Percentiles rank a stretch among this genome's conserved stretches.
Evolutionary conservation across 2,797 vertebrate species (phyloP).

Genomic region (Columba guinea): DNA sequence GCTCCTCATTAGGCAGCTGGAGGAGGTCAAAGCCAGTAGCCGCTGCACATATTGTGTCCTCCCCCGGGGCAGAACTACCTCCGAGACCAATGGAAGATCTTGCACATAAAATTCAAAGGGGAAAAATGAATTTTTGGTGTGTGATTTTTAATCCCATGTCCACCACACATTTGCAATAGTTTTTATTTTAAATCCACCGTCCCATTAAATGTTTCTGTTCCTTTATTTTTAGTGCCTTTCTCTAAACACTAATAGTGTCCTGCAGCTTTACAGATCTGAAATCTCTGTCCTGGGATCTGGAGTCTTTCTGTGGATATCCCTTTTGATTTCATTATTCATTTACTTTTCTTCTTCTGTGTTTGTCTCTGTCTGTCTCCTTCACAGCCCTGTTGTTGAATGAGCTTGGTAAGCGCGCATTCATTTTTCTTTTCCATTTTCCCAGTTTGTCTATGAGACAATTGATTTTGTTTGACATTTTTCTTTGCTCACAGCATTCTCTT

Average conservation of each 20-base stretch:
- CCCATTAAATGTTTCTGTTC: not conserved
- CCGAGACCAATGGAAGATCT: constrained; percentile 40
- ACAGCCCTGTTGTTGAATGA: constrained; percentile 88
- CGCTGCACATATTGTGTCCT: constrained; percentile 25
- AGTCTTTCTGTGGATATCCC: constrained; percentile 79
- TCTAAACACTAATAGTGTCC: constrained; percentile 39
- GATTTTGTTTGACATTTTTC: constrained; percentile 27
- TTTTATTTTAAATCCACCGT: constrained; percentile 36
- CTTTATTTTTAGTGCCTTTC: constrained; percentile 40
- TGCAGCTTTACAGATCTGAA: constrained; percentile 68
- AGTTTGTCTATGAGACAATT: not conserved
- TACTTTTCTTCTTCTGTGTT: constrained; percentile 84
- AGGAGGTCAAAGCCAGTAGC: constrained; percentile 30
- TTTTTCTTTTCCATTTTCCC: constrained; percentile 73
- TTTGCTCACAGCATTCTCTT: constrained; percentile 34
- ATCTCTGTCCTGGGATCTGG: constrained; percentile 61
- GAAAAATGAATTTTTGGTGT: constrained; percentile 40
- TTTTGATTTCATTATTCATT: constrained; percentile 83
- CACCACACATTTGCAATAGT: not conserved
- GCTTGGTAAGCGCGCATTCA: constrained; percentile 84
- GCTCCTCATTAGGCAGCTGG: not conserved
- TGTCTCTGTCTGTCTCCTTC: constrained; percentile 83
- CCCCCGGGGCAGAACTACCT: constrained; percentile 18
- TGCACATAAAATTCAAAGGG: constrained; percentile 34
- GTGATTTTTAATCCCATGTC: not conserved